A percentile compares a stretch with the other conserved stretches of the same genome.
Evolutionary conservation across 2,113 vertebrate species (phyloP).

Genomic region (Oryzias curvinotus): DNA sequence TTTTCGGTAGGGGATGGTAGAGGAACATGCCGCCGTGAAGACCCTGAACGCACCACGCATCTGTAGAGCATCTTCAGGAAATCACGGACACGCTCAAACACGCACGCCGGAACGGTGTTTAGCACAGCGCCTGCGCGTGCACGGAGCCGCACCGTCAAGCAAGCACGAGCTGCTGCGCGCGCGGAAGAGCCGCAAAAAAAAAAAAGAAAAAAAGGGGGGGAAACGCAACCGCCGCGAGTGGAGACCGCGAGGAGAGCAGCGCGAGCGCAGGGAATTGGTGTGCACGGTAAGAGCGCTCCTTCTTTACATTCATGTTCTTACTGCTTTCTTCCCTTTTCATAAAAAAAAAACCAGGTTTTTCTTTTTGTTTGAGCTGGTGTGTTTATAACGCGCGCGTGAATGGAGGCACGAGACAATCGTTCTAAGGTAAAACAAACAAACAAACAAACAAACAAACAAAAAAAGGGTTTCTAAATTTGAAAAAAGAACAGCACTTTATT

Average conservation of each 20-base stretch:
- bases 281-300: conserved; percentile 67
- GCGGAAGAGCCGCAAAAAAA: conserved; percentile 60
- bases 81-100: background rate
- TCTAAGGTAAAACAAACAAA: no score
- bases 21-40: no score
- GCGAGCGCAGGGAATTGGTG: conserved; percentile 57
- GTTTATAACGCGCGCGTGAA: no score
- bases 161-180: conserved; percentile 76
- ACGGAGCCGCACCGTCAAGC: conserved; percentile 69
- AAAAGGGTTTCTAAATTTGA: no score
- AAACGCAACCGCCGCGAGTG: conserved; percentile 32
- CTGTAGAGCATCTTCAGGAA: no score
- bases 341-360: conserved; percentile 18
- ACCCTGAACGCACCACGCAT: no score
- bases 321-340: background rate
- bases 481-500: no score
- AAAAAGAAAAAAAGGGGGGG: background rate
- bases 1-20: no score
- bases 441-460: no score
- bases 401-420: no score
- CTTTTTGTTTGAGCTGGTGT: conserved; percentile 9
- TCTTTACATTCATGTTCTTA: background rate
- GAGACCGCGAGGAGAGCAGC: conserved; percentile 55
- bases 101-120: background rate
- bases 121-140: conserved; percentile 22